Conservation (phyloP, 2,888 invertebrate species). For the Acrocyrtus sp. region DNA sequence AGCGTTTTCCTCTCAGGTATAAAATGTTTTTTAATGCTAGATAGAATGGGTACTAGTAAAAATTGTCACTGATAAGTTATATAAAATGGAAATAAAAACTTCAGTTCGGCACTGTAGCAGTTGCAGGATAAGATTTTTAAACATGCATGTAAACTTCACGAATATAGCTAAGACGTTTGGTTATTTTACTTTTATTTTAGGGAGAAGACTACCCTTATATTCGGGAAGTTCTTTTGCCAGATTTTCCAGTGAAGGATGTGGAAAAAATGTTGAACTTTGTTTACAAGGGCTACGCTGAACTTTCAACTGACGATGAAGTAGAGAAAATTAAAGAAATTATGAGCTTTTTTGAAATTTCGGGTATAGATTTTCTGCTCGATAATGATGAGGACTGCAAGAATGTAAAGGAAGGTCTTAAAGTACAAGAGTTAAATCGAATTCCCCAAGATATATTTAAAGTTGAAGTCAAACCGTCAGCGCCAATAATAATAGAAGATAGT, state of each 20-base stretch:
- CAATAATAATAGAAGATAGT: too few relatives aligned
- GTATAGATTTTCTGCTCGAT: neutral
- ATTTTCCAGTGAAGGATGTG: slow-evolving; percentile 30
- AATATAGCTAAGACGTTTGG: too few relatives aligned
- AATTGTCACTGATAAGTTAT: neutral
- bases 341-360: slow-evolving; percentile 26
- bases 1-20: slow-evolving; percentile 39
- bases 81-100: neutral
- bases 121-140: neutral
- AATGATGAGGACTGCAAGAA: neutral
- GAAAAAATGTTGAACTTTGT: slow-evolving; percentile 27
- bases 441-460: slow-evolving; percentile 28
- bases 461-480: too few relatives aligned
- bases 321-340: slow-evolving; percentile 12
- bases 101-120: neutral
- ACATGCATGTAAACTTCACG: too few relatives aligned
- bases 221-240: slow-evolving; percentile 32
- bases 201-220: slow-evolving; percentile 31
- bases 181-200: slow-evolving; percentile 16
- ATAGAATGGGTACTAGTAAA: neutral
- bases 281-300: slow-evolving; percentile 39
- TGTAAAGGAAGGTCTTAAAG: slow-evolving; percentile 12
- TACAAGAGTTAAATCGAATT: slow-evolving; percentile 23
- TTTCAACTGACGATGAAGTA: slow-evolving; percentile 11
- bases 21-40: neutral